Evolutionary conservation across 2,888 invertebrate species (phyloP), one percentile per base, ranked within the genome.

Genomic region (Daptonema setosum): DNA sequence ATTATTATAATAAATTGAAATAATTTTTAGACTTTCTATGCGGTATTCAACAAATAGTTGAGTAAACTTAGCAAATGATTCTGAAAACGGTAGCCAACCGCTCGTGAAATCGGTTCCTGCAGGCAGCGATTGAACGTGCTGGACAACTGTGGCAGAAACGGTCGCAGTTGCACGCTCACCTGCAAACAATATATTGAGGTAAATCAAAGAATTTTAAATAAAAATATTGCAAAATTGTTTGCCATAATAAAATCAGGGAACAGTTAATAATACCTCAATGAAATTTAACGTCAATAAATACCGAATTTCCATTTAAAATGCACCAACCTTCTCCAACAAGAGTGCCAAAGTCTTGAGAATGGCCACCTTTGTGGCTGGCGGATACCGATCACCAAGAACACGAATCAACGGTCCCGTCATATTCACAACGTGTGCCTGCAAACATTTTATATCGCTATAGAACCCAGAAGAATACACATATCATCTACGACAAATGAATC

Each of bases 331-430:
- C 35, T 82, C 81, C 14, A 97, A 76, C n/a, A 97, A 77, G 60
- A 85, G 79, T 0, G 88, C 87, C 28, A 97, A 76, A 0, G 91
- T 90, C 71, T 93, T 90, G 28, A 97, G 75, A 35, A 97, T 90
- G 30, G 93, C 88, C 0, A 88, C 87, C 74, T 95, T 95, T 1
- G 95, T 87, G 66, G 83, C 86, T 67, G 85, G 81, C 67, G 83
- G 85, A 74, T 91, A 95, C 59, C 93, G 79, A 56, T 69, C 69
- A 14, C 95, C 95, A 55, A 97, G 79, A 71, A 95, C 91, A 67
- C 97, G 80, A 74, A 97, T 97, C 60, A 97, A 78, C 0, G 97
- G 95, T 1, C 97, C 97, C 2, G 95, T 95, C 66, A 97, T 87
- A 71, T 88, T 85, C 60, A 95, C 85, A 2, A 95, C 93, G 54